phyloP scores from a whole-genome alignment of 1,140 invertebrate species.

The Calephelis nemesis region DNA sequence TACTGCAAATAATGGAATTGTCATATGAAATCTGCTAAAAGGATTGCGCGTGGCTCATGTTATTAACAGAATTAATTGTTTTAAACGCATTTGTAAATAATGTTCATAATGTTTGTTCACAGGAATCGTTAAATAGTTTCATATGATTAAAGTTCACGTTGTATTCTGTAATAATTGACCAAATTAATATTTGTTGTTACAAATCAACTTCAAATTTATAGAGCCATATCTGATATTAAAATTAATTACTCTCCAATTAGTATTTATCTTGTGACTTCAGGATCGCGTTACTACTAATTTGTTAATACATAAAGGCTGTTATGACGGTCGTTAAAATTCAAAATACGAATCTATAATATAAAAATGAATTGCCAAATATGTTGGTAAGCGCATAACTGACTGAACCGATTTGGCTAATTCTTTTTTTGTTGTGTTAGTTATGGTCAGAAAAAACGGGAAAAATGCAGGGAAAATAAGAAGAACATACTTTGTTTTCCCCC shows the following conservation, averaged over 20 bases:
- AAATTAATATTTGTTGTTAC: conserved; percentile 19
- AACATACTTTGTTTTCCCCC: too few relatives aligned
- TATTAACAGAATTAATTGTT: conserved; percentile 59
- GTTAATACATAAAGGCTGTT: too few relatives aligned
- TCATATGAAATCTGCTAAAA: conserved; percentile 71
- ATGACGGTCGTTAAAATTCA: too few relatives aligned
- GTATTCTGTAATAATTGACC: conserved; percentile 18
- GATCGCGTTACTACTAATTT: not conserved
- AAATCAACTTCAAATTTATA: conserved; percentile 18
- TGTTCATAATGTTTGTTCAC: conserved; percentile 28
- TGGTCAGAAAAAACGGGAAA: too few relatives aligned
- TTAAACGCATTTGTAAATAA: conserved; percentile 45
- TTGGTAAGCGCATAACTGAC: too few relatives aligned
- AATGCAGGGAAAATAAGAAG: too few relatives aligned
- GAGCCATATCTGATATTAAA: not conserved
- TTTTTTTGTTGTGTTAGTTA: too few relatives aligned
- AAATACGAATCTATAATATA: too few relatives aligned
- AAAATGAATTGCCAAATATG: too few relatives aligned
- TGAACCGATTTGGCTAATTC: too few relatives aligned
- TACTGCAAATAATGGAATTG: conserved; percentile 76
- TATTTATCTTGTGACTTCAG: not conserved
- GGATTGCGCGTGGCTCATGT: conserved; percentile 52
- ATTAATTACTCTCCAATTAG: not conserved
- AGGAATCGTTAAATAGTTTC: conserved; percentile 27
- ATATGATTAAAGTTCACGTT: conserved; percentile 20